phyloP scores from a whole-genome alignment of 2,113 vertebrate species.

The Xenus cinereus region DNA sequence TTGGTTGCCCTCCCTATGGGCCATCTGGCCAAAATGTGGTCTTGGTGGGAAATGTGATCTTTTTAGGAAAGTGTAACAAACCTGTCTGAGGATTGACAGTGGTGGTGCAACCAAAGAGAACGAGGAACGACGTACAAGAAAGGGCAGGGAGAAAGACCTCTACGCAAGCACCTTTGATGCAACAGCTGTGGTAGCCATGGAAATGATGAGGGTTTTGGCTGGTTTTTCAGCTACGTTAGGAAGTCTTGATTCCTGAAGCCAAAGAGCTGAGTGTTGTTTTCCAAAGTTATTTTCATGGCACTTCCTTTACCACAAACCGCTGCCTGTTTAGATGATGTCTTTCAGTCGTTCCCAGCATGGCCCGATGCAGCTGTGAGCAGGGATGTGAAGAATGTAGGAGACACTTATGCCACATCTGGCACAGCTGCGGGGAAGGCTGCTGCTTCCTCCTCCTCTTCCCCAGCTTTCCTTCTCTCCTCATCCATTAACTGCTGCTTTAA shows the following conservation, averaged over 20 bases:
- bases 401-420: neutral
- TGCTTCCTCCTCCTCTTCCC: neutral
- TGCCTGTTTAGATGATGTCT: neutral
- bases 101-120: fast-evolving
- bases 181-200: neutral
- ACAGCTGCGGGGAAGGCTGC: neutral
- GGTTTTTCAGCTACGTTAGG: neutral
- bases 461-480: neutral
- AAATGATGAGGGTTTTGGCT: neutral
- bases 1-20: neutral
- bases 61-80: neutral
- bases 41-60: neutral
- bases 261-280: neutral
- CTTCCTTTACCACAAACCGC: neutral
- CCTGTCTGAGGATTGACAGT: neutral
- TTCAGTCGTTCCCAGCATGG: neutral
- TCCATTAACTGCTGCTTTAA: neutral
- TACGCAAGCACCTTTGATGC: fast-evolving
- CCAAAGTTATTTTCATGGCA: neutral
- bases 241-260: neutral
- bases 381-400: neutral
- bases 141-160: neutral
- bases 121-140: fast-evolving
- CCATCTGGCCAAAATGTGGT: neutral
- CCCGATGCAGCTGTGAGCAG: neutral